Evolutionary conservation across 2,888 invertebrate species (phyloP), one percentile per base, ranked within the genome.

Genomic region (Diaphora mendica): DNA sequence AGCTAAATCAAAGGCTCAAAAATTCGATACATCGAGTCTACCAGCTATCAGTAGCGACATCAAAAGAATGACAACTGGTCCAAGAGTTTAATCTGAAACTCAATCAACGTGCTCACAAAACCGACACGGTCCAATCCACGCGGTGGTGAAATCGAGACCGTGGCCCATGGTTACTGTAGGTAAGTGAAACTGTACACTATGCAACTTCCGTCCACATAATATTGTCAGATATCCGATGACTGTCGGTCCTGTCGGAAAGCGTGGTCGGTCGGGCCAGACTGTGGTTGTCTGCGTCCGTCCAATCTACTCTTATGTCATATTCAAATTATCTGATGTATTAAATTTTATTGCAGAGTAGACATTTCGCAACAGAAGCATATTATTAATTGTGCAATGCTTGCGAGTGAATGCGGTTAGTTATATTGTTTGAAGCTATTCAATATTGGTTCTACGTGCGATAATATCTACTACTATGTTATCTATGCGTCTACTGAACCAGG

Each of bases 161-260:
- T 90, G 86, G 87, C 85, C 86, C 87, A 89, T 86, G 88, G 90
- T 89, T 90, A 89, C 90, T 88, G 75, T 73, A 75, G 77, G 91
- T 90, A 89, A 92, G 91, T 91, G 94, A 93, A 95, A 95, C 94
- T 93, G 90, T 91, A 94, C 92, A 92, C 94, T 92, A 88, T 90
- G 91, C 89, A 90, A 94, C 94, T 94, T 94, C 94, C 94, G 93
- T 91, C 94, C 91, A 87, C 88, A 88, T 85, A 84, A 88, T 90
- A 90, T 90, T 91, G 91, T 85, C 86, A 86, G 91, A 89, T 93
- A 92, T 94, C 93, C 91, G 89, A 92, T 93, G 90, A 87, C 91
- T 74, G 83, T 81, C 87, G 84, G 86, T 82, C 85, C 90, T 77
- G 83, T 82, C 87, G 85, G 87, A 84, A 85, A 83, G 81, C 82